Conservation (phyloP, 2,113 vertebrate genomes). For the Callipepla californica region DNA sequence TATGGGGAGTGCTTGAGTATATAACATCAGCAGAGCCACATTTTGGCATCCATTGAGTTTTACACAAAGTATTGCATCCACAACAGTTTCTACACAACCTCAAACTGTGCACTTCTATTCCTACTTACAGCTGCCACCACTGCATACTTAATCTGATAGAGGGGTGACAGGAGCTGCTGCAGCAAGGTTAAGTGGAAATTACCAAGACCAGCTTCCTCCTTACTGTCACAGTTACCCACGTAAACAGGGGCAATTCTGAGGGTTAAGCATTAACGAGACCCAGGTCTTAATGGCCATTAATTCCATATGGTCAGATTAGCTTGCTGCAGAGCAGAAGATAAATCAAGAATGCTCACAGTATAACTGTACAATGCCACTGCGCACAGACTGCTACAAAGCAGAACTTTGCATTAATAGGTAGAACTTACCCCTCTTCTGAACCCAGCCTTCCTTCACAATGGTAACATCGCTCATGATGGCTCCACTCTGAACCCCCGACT, state of each 20-base stretch:
- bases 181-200: slow-evolving; percentile 17
- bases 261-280: neutral
- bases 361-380: neutral
- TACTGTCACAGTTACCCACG: neutral
- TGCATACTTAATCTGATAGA: neutral
- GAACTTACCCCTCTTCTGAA: slow-evolving; percentile 98
- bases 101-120: neutral
- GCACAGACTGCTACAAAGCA: accelerated
- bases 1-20: neutral
- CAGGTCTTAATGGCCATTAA: neutral
- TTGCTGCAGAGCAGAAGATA: neutral
- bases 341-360: neutral
- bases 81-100: neutral
- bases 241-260: neutral
- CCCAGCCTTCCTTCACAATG: slow-evolving; percentile 99
- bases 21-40: neutral
- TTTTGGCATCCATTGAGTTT: neutral
- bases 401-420: neutral
- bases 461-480: slow-evolving; percentile 99
- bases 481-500: slow-evolving; percentile 87
- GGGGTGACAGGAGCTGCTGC: neutral
- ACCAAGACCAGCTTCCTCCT: neutral
- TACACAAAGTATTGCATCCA: neutral
- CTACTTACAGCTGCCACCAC: neutral
- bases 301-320: neutral